A percentile compares a stretch with the other conserved stretches of the same genome.
These are phyloP conservation scores for Novumbra hubbsi DNA, from an alignment of 2,797 vertebrate genomes.

Conservation along the genomic window DNA sequence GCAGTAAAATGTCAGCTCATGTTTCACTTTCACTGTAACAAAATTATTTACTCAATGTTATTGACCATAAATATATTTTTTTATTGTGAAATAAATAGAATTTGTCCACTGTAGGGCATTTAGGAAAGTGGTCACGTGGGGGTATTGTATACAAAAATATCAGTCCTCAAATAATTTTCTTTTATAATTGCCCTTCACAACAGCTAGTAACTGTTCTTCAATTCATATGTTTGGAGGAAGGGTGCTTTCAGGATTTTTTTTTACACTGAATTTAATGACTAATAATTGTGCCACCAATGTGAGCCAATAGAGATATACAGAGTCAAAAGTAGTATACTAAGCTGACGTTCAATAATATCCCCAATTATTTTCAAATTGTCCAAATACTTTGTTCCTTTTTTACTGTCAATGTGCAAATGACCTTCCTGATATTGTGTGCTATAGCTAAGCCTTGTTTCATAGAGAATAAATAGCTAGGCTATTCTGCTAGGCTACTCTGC, in stretches of 20 bases:
- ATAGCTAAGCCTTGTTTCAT: constrained; percentile 16
- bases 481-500: not conserved
- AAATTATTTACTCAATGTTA: constrained; percentile 12
- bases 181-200: not conserved
- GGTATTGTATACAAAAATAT: not conserved
- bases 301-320: constrained; percentile 9
- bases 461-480: constrained; percentile 18
- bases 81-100: not conserved
- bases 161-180: not conserved
- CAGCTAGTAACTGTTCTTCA: not conserved
- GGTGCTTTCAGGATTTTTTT: constrained; percentile 34
- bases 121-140: no score
- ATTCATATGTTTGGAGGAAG: not conserved
- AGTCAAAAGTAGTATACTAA: constrained; percentile 1
- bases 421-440: constrained; percentile 22
- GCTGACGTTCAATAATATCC: constrained; percentile 32
- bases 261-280: constrained; percentile 24
- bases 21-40: not conserved
- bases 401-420: constrained; percentile 29
- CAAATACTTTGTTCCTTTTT: constrained; percentile 41
- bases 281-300: constrained; percentile 9
- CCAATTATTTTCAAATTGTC: constrained; percentile 37
- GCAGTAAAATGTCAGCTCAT: constrained; percentile 8
- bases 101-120: not conserved
- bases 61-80: constrained; percentile 11